Base-by-base conservation (phyloP, 2,797 vertebrate genomes). In the Peromyscus attwateri region DNA sequence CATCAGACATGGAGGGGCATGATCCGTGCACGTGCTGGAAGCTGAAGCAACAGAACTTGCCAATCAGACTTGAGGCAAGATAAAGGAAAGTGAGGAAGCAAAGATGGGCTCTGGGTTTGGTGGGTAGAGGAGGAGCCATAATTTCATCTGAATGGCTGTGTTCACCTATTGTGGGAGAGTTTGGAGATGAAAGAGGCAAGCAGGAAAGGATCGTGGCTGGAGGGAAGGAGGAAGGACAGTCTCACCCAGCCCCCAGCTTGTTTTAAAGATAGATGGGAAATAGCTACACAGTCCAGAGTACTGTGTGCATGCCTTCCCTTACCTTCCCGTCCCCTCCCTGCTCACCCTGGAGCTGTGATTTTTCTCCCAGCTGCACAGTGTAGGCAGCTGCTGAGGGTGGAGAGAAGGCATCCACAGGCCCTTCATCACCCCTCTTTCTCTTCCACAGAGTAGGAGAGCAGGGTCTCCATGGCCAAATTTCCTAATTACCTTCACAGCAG, bases 401-500 rank as follows among this genome's bases (percentile, higher is more conserved):
- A 37, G 8, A 68, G 21, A 37, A 60, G 6, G 31, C 4, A 34
- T 3, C 43, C 17, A 29, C 16, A 2, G 0, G 0, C 16, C 40
- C 43, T 60, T 46, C 25, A 13, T 37, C 37, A 73, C 46, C 84
- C 94, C 82, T 60, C 89, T 87, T 97, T 68, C 49, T 34, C 80
- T 77, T 70, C 17, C 66, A 0, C 1, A 0, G 21, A 7, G 6
- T 10, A 27, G 19, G 37, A 46, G 29, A 73, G 21, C 60, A 68
- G 77, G 21, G 77, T 82, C 55, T 84, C 76, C 25, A 7, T 4
- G 71, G 87, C 64, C 96, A 96, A 94, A 73, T 79, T 87, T 84
- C 94, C 94, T 87, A 95, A 77, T 98, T 92, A 91, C 87, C 70
- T 93, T 98, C 95, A 83, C 79, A 93, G 82, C 57, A 0, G 76